Evolutionary conservation across 2,797 vertebrate genomes (phyloP), one percentile per base, ranked within the genome.

Genomic region (Masticophis lateralis): DNA sequence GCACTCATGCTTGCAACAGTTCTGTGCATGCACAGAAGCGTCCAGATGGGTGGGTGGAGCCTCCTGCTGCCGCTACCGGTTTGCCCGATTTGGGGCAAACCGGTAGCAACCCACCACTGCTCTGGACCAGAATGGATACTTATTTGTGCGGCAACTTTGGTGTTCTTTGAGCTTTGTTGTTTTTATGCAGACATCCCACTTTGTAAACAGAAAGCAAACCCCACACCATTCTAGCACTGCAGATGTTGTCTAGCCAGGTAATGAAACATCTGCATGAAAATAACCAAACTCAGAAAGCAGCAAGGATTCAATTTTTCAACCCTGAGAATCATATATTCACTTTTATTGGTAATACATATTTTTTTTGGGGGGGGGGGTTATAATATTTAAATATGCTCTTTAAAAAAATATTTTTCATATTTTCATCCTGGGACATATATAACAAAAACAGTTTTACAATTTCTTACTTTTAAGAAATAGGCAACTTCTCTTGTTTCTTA

Each of bases 341-440:
- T 74, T 74, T 37, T 74, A 74, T 74, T 74, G 66, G n/a, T 18
- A 32, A 22, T 32, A 43, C 18, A 20, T 43, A 79, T 79, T 57
- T n/a, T n/a, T n/a, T n/a, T n/a, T n/a, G n/a, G 37, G 60, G 11
- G 27, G 4, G 10, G 1, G 61, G 1, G 1, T 3, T 4, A 6
- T 61, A 28, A n/a, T 66, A 63, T 43, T 83, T 47, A 83, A 47
- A 83, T 83, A 47, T 83, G 10, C 37, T 47, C 37, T 47, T 47
- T 83, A 25, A 47, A 83, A 83, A 20, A 83, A 47, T 83, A 12
- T 47, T 43, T 74, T 47, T 83, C 37, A 83, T 22, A 83, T 47
- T 83, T 37, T 5, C 20, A 47, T 25, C 8, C 20, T 83, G 37
- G 37, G 20, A 22, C 9, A 47, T 47, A 47, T 83, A 25, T 83